A percentile compares a stretch with the other conserved stretches of the same genome.
phyloP scores from a whole-genome alignment of 2,113 vertebrate species.

The Lagenorhynchus albirostris region DNA sequence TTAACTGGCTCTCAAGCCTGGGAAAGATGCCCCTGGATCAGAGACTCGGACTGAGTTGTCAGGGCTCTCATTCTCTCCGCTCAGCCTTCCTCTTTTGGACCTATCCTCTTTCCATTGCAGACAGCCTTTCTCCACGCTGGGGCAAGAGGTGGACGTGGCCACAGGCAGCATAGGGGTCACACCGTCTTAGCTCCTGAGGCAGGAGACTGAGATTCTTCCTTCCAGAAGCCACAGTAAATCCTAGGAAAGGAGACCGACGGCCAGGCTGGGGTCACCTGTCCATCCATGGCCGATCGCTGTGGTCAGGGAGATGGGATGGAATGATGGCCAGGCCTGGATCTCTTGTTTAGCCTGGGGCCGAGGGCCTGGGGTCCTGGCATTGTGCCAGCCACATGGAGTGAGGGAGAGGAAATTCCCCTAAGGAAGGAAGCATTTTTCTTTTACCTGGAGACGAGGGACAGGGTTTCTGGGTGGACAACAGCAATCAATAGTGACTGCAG shows the following conservation, averaged over 20 bases:
- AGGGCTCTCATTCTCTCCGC: neutral
- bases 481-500: neutral
- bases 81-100: neutral
- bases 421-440: neutral
- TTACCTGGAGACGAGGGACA: neutral
- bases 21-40: neutral
- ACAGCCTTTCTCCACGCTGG: neutral
- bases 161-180: neutral
- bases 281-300: neutral
- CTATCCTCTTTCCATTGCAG: neutral
- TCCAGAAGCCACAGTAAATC: neutral
- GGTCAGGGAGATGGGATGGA: neutral
- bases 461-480: neutral
- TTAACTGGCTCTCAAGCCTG: neutral
- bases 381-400: neutral
- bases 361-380: neutral
- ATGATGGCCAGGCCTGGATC: neutral
- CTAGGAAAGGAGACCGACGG: neutral
- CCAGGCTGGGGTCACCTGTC: neutral
- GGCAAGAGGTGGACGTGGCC: neutral
- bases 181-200: neutral
- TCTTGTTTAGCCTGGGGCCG: neutral
- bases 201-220: neutral
- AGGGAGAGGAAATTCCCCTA: neutral
- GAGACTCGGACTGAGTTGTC: fast-evolving